These are phyloP conservation scores for Smutsia temminckii DNA, from an alignment of 2,797 vertebrate genomes.

Conservation along the genomic window DNA sequence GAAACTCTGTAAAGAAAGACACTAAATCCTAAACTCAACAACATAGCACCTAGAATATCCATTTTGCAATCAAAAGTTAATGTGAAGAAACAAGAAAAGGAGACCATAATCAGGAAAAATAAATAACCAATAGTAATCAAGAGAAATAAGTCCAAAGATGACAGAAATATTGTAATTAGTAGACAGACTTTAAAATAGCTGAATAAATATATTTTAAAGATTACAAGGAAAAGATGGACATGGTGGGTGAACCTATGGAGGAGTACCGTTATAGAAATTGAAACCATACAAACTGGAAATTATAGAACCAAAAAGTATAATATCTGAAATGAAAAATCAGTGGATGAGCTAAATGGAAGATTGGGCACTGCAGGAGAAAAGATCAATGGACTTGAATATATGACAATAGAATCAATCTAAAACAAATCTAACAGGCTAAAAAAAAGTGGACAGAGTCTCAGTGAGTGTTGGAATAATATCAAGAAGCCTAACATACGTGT, in stretches of 20 bases:
- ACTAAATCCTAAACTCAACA: not conserved
- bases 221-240: not conserved
- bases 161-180: not conserved
- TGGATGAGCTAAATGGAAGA: not conserved
- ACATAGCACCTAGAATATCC: not conserved
- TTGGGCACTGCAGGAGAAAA: not conserved
- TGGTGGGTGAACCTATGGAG: not conserved
- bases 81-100: conserved; percentile 6
- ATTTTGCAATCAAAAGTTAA: not conserved
- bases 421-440: not conserved
- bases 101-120: not conserved
- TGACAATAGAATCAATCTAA: not conserved
- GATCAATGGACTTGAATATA: not conserved
- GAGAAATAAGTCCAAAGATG: not conserved
- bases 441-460: not conserved
- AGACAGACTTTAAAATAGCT: not conserved
- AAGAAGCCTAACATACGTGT: not conserved
- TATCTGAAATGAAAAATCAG: not conserved
- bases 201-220: not conserved
- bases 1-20: not conserved
- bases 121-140: not conserved
- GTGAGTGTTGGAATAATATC: not conserved
- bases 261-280: not conserved
- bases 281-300: not conserved
- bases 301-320: not conserved